Evolutionary conservation across 2,888 invertebrate species (phyloP), one percentile per base, ranked within the genome.

Genomic region (Xylota sylvarum): DNA sequence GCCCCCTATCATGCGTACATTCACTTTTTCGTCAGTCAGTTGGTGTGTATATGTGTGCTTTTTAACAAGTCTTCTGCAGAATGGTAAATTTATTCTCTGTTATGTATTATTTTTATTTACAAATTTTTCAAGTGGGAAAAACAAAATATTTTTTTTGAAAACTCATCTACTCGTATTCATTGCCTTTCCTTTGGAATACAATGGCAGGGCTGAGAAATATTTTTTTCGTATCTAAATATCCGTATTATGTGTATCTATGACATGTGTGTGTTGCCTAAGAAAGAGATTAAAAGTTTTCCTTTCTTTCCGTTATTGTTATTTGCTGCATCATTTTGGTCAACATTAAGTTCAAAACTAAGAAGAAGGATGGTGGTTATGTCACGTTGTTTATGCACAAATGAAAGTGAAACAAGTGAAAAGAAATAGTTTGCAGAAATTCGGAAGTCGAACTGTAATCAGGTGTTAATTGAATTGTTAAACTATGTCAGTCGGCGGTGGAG

Each of bases 381-480:
- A 62, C n/a, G 2, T 7, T 17, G 10, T 19, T 37, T 70, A 35
- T 60, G 32, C 46, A 35, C 50, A 50, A 73, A 62, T 30, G 73
- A 73, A 73, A 76, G 64, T 76, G 55, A 43, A 64, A 46, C 4
- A 43, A 64, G 35, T 4, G 50, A 4, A 48, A 4, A 30, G 12
- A 40, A 14, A 12, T 50, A 17, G 23, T 46, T 52, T 52, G 52
- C 43, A 14, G 27, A 69, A 56, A 50, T 56, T 84, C 58, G 72
- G 17, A 58, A 62, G 64, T 32, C 43, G n/a, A 40, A 19, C 27
- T 52, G 52, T 46, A 80, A 80, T 70, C 48, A 70, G 70, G 80
- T 81, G 85, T 50, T 85, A 85, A 85, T 76, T 85, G 80, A 81
- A 67, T 80, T 56, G 70, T 65, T 70, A 76, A 60, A 70, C 62